Conservation (phyloP, 1,140 invertebrate genomes). For the Anoplolepis gracilipes region DNA sequence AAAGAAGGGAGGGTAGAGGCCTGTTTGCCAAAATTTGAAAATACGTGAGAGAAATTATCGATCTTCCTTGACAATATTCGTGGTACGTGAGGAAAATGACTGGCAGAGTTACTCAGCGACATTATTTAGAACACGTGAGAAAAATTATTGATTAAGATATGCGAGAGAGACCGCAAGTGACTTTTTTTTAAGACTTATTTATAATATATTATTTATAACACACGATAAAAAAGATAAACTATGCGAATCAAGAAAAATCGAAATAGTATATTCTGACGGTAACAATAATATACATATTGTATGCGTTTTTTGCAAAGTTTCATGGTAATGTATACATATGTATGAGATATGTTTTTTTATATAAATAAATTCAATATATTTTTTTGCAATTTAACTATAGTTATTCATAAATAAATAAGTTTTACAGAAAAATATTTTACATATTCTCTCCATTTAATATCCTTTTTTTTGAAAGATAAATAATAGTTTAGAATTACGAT, state of each 20-base stretch:
- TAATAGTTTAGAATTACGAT: background rate
- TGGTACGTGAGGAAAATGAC: conserved; percentile 45
- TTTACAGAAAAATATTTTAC: background rate
- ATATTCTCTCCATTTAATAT: background rate
- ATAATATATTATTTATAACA: conserved; percentile 29
- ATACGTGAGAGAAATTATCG: conserved; percentile 52
- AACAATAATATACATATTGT: background rate
- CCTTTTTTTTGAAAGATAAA: background rate
- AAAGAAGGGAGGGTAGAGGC: background rate
- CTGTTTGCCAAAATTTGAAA: conserved; percentile 38
- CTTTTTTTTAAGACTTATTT: background rate
- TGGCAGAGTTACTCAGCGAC: background rate
- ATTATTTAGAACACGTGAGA: conserved; percentile 44
- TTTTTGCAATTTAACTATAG: background rate
- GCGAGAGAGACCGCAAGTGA: background rate
- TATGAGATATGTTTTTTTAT: background rate
- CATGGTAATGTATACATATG: background rate
- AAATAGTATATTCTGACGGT: background rate
- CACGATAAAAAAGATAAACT: background rate
- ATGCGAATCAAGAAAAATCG: background rate
- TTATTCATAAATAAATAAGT: background rate
- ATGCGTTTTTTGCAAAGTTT: background rate
- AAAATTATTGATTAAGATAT: conserved; percentile 28
- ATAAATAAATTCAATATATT: background rate
- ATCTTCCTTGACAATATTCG: conserved; percentile 27